phyloP scores from a whole-genome alignment of 1,140 invertebrate genomes.

The Hycleus cichorii region DNA sequence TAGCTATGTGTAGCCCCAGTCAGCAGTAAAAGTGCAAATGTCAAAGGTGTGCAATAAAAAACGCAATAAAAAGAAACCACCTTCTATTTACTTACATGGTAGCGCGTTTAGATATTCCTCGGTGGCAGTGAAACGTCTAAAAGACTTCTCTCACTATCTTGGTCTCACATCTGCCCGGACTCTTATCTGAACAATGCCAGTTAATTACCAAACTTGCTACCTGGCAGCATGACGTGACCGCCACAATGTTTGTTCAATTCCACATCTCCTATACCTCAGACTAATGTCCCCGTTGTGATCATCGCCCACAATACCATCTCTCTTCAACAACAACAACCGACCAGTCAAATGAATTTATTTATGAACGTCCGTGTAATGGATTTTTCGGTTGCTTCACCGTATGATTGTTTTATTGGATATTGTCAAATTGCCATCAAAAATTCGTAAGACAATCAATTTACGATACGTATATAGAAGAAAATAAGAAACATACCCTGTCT shows the following conservation, averaged over 20 bases:
- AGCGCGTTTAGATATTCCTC: neutral
- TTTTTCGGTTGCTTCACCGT: too few relatives aligned
- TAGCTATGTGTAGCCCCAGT: too few relatives aligned
- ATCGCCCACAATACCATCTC: constrained; percentile 7
- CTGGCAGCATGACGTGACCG: constrained; percentile 29
- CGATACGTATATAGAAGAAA: too few relatives aligned
- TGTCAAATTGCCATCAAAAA: too few relatives aligned
- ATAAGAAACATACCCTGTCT: too few relatives aligned
- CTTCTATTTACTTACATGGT: constrained; percentile 4
- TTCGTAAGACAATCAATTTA: too few relatives aligned
- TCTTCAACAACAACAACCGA: neutral
- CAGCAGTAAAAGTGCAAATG: neutral
- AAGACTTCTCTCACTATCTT: neutral
- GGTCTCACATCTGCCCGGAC: constrained; percentile 22
- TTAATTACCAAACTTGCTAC: constrained; percentile 34
- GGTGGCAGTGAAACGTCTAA: too few relatives aligned
- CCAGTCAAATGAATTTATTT: neutral
- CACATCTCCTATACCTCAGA: constrained; percentile 7
- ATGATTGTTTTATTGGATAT: too few relatives aligned
- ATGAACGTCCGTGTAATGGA: too few relatives aligned
- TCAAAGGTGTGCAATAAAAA: neutral
- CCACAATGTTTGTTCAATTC: constrained; percentile 24
- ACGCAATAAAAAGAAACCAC: neutral
- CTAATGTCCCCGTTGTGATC: constrained; percentile 4
- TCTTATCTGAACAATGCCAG: constrained; percentile 32